phyloP scores from a whole-genome alignment of 2,888 invertebrate species.

The Mayetiola destructor region DNA sequence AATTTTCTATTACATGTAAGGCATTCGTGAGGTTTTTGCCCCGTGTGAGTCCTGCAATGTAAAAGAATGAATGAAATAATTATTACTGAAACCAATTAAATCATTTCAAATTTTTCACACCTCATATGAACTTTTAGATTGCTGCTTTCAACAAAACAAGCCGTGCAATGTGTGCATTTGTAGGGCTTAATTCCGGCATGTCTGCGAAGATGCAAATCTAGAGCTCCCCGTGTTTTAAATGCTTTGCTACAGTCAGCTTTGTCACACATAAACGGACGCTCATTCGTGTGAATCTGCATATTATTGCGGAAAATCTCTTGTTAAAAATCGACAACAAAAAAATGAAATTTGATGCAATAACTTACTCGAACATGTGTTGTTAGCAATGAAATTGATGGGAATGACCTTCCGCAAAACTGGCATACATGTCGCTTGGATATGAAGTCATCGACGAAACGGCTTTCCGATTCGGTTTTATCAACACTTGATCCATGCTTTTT shows the following conservation, averaged over 20 bases:
- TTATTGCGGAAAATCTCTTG: not conserved
- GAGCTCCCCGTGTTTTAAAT: conserved; percentile 19
- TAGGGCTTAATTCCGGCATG: conserved; percentile 23
- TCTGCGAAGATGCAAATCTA: conserved; percentile 19
- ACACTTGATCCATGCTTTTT: too few species aligned
- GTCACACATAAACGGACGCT: conserved; percentile 18
- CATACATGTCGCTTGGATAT: too few species aligned
- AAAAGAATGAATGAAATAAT: not conserved
- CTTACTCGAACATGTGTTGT: not conserved
- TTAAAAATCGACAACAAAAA: not conserved
- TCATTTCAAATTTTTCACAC: conserved; percentile 25
- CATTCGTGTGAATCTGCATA: conserved; percentile 19
- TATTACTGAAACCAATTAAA: conserved; percentile 8
- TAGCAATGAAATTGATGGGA: not conserved
- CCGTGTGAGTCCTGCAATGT: not conserved
- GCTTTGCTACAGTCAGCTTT: conserved; percentile 17
- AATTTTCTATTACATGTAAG: conserved; percentile 28
- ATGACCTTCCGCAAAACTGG: not conserved
- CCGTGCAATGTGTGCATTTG: conserved; percentile 25
- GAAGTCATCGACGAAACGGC: too few species aligned
- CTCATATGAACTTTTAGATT: conserved; percentile 28
- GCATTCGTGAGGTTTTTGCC: conserved; percentile 29
- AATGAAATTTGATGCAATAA: not conserved
- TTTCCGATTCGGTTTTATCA: too few species aligned
- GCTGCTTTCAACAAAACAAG: conserved; percentile 27